Base-by-base conservation (phyloP, 2,113 vertebrate genomes). In the Struthidea cinerea region DNA sequence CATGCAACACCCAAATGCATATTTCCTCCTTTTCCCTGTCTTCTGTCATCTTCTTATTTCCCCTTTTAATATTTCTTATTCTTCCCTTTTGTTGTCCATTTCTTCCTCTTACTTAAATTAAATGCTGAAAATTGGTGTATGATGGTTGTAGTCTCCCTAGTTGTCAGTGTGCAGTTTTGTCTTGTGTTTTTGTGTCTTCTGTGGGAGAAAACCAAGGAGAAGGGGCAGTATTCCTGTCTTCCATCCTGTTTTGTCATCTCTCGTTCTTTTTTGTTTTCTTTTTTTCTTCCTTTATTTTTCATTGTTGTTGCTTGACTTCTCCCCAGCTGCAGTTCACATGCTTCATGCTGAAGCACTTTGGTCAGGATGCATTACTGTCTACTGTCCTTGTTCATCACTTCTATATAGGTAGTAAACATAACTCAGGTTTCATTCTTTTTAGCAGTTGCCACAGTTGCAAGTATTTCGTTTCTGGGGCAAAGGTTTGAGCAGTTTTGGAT, bases 61-160 rank as follows among this genome's bases (percentile, higher is more conserved):
- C 73, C 16, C 57, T 91, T 96, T 91, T 79, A 69, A 11, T 91
- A 57, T 68, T 82, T 92, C 35, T 78, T 78, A 30, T 15, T 79
- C 90, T 93, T 93, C 69, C 42, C 3, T 79, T 71, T 81, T 88
- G 32, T 49, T 61, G 24, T 59, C 13, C 3, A 10, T 89, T 95
- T 94, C 71, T 41, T 87, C 20, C 44, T 85, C 89, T 75, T 93
- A 35, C 42, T 87, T 71, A n/a, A 2, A 33, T 28, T 68, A 74
- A 91, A 15, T 5, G 8, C 52, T 87, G 35, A 81, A 75, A 75
- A 52, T 35, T 3, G 1, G 4, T 76, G 32, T 7, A 5, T 71
- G 21, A 23, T 49, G 10, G 24, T 41, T 78, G 10, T 64, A 87
- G 37, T 68, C 2, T 2, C 35, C 8, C 23, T 6, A n/a, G 6